These are phyloP conservation scores for Otis tarda DNA, from an alignment of 2,113 vertebrate species.

Conservation along the genomic window DNA sequence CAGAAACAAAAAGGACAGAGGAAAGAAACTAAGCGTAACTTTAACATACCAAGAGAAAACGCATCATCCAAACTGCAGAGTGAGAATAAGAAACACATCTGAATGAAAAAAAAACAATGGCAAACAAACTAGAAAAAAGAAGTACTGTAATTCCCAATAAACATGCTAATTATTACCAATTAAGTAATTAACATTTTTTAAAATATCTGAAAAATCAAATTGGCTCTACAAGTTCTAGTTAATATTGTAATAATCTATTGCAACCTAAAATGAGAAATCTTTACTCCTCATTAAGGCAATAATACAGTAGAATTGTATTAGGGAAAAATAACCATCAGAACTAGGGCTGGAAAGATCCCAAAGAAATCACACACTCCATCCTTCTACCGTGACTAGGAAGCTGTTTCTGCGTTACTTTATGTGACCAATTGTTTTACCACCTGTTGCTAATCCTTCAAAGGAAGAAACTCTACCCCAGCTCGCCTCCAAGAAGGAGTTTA, in stretches of 20 bases:
- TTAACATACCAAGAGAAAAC: neutral
- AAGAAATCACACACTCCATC: neutral
- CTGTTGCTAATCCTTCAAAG: neutral
- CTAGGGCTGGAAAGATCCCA: neutral
- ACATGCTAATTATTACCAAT: conserved; percentile 11
- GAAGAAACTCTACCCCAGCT: neutral
- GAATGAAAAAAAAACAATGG: neutral
- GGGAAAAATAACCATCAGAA: neutral
- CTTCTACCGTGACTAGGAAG: neutral
- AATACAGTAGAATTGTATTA: neutral
- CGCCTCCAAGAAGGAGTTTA: neutral
- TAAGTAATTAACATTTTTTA: conserved; percentile 8
- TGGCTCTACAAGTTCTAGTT: conserved; percentile 19
- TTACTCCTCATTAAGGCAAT: neutral
- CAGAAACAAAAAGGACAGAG: neutral
- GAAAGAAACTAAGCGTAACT: neutral
- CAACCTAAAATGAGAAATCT: neutral
- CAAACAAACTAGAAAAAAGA: neutral
- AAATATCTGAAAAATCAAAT: neutral
- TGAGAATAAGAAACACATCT: neutral
- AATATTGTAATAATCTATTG: conserved; percentile 12
- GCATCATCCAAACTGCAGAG: neutral
- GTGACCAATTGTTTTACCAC: neutral
- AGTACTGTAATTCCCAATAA: neutral
- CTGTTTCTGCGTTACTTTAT: neutral